phyloP scores from a whole-genome alignment of 2,797 vertebrate genomes.

The Hipposideros larvatus region DNA sequence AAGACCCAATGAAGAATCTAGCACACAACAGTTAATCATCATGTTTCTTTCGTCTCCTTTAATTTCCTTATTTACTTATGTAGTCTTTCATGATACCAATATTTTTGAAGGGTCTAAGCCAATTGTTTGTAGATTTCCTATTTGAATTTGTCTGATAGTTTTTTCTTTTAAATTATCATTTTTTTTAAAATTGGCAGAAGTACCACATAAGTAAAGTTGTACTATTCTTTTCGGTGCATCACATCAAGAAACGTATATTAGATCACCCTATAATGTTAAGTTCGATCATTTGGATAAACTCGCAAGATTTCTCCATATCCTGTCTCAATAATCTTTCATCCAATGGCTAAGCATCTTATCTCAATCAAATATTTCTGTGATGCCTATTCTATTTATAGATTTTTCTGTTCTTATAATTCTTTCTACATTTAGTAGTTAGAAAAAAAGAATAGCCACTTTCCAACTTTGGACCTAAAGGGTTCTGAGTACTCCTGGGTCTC shows the following conservation, averaged over 20 bases:
- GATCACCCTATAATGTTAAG: not conserved
- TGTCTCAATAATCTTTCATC: not conserved
- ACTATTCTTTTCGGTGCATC: not conserved
- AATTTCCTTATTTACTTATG: not conserved
- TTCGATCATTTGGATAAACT: not conserved
- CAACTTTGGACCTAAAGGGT: not conserved
- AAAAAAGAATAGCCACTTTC: not conserved
- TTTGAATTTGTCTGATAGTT: not conserved
- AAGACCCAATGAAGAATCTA: not conserved
- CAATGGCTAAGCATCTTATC: not conserved
- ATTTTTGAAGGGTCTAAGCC: not conserved
- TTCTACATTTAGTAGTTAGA: not conserved
- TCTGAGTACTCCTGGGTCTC: not conserved
- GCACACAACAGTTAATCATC: not conserved
- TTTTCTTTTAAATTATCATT: not conserved
- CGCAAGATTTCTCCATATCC: not conserved
- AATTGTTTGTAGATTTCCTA: not conserved
- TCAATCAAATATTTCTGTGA: constrained; percentile 21
- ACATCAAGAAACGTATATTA: not conserved
- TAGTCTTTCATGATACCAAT: not conserved
- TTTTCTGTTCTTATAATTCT: not conserved
- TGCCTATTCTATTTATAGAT: not conserved
- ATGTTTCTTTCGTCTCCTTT: not conserved
- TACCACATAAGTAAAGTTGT: not conserved
- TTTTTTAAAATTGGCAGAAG: not conserved